These are phyloP conservation scores for Epinephelus awoara DNA, from an alignment of 2,797 vertebrate species.

Conservation along the genomic window DNA sequence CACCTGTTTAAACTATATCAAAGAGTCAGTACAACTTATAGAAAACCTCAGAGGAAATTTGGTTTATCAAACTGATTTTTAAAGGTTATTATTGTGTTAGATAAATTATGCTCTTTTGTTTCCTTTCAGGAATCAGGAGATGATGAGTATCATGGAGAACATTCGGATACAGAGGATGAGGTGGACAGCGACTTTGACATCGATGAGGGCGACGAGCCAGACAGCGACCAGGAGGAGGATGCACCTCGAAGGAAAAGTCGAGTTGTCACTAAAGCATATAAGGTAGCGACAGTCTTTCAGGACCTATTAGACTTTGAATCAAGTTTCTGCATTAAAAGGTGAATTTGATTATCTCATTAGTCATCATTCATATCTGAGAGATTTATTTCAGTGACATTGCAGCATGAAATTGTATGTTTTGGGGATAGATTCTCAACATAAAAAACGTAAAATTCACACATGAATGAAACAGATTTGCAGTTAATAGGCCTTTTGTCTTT, in stretches of 20 bases:
- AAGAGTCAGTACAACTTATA: too few relatives aligned
- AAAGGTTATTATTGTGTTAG: background rate
- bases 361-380: background rate
- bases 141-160: conserved; percentile 94
- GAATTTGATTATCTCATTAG: background rate
- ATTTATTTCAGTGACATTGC: background rate
- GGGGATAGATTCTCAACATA: background rate
- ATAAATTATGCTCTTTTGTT: conserved; percentile 2
- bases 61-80: too few relatives aligned
- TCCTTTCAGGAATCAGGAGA: conserved; percentile 92
- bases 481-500: conserved; percentile 11
- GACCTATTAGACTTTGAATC: background rate
- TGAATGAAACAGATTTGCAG: background rate
- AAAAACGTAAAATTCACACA: background rate
- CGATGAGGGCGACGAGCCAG: conserved; percentile 95
- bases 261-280: conserved; percentile 94
- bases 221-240: conserved; percentile 94
- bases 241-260: conserved; percentile 92
- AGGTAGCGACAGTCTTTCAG: conserved; percentile 79
- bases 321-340: background rate
- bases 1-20: too few relatives aligned
- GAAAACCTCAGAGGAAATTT: too few relatives aligned
- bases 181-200: conserved; percentile 98
- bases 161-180: conserved; percentile 96
- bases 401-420: background rate